Percentiles rank a stretch among this genome's conserved stretches.
Conservation (phyloP, 2,797 vertebrate species). For the Myotis findleyi region DNA sequence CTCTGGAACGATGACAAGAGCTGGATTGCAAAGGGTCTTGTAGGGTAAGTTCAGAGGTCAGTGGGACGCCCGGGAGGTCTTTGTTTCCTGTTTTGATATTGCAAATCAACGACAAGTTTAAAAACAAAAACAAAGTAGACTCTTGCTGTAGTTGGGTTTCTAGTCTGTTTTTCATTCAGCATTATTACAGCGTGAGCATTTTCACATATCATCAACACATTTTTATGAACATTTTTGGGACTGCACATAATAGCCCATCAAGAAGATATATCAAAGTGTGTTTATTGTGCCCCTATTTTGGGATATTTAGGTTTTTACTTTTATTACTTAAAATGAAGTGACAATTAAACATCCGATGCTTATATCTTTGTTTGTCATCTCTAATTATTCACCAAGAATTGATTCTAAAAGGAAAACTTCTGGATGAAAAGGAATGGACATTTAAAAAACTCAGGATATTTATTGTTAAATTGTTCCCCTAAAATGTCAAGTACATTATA, state of each 20-base stretch:
- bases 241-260: background rate
- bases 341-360: background rate
- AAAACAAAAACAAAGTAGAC: background rate
- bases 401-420: background rate
- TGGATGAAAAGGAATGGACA: background rate
- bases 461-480: background rate
- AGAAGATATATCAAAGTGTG: background rate
- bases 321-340: conserved; percentile 28
- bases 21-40: background rate
- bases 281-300: background rate
- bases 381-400: background rate
- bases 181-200: background rate
- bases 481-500: background rate
- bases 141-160: background rate
- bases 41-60: background rate
- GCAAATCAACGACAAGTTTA: background rate
- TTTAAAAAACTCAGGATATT: background rate
- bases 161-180: background rate
- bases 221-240: background rate
- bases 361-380: conserved; percentile 24
- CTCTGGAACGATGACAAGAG: rapidly evolving
- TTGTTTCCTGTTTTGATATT: background rate
- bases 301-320: background rate
- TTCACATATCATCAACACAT: background rate
- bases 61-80: background rate